Percentiles rank a stretch among this genome's conserved stretches.
These are phyloP conservation scores for Allygus modestus DNA, from an alignment of 2,888 invertebrate species.

Conservation along the genomic window DNA sequence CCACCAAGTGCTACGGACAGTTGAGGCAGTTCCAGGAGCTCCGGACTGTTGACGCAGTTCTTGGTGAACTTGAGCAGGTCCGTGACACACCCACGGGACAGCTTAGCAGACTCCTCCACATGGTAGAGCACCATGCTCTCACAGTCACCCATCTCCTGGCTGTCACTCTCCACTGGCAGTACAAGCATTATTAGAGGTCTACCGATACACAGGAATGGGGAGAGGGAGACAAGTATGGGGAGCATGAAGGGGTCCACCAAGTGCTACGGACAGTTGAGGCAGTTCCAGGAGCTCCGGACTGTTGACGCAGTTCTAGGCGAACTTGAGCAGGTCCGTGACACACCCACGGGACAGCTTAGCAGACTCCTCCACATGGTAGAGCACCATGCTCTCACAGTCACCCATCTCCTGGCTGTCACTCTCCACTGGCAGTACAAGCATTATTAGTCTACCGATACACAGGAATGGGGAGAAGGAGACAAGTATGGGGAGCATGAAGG, in stretches of 20 bases:
- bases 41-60: constrained; percentile 78
- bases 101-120: constrained; percentile 70
- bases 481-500: constrained; percentile 81
- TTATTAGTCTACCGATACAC: too few species aligned
- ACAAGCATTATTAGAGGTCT: background rate
- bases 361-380: constrained; percentile 71
- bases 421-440: constrained; percentile 33
- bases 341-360: constrained; percentile 70
- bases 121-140: constrained; percentile 71
- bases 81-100: constrained; percentile 69
- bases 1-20: too few species aligned
- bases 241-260: constrained; percentile 82
- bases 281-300: constrained; percentile 79
- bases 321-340: constrained; percentile 70
- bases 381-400: constrained; percentile 70
- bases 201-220: too few species aligned
- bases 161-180: constrained; percentile 59
- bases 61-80: constrained; percentile 72
- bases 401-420: constrained; percentile 65
- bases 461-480: constrained; percentile 76
- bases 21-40: constrained; percentile 78
- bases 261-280: too few species aligned
- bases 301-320: constrained; percentile 75
- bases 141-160: constrained; percentile 68
- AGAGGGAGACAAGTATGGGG: constrained; percentile 78